Conservation (phyloP, 2,888 invertebrate species). For the Graphium colonna region DNA sequence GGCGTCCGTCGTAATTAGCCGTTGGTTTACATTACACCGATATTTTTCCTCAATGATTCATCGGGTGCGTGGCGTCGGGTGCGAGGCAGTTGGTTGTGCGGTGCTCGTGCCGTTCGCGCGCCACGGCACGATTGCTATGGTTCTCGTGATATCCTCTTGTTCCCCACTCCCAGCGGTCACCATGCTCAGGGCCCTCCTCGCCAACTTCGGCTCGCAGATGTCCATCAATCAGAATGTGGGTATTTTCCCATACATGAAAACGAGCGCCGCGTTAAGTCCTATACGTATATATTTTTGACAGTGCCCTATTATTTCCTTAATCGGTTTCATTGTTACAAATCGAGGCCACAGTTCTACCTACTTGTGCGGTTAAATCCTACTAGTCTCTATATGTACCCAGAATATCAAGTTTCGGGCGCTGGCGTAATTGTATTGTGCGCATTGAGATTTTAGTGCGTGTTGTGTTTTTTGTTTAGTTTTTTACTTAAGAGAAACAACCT, state of each 20-base stretch:
- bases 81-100: background rate
- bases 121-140: slow-evolving; percentile 39
- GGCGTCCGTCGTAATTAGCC: slow-evolving; percentile 56
- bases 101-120: slow-evolving; percentile 15
- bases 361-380: too few species aligned
- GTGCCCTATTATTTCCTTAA: too few species aligned
- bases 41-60: slow-evolving; percentile 70
- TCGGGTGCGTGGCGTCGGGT: slow-evolving; percentile 29
- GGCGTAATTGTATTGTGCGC: too few species aligned
- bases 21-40: slow-evolving; percentile 48
- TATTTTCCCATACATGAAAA: background rate
- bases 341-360: too few species aligned
- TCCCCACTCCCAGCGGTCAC: background rate
- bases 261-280: too few species aligned
- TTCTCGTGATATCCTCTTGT: slow-evolving; percentile 34
- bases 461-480: too few species aligned
- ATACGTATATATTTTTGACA: too few species aligned
- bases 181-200: slow-evolving; percentile 17
- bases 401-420: too few species aligned
- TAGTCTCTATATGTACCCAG: too few species aligned
- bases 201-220: slow-evolving; percentile 21
- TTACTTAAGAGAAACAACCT: too few species aligned
- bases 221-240: slow-evolving; percentile 19
- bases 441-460: too few species aligned
- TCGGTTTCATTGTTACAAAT: too few species aligned